These are phyloP conservation scores for Creontiades dilutus DNA, from an alignment of 2,888 invertebrate species.

Conservation along the genomic window DNA sequence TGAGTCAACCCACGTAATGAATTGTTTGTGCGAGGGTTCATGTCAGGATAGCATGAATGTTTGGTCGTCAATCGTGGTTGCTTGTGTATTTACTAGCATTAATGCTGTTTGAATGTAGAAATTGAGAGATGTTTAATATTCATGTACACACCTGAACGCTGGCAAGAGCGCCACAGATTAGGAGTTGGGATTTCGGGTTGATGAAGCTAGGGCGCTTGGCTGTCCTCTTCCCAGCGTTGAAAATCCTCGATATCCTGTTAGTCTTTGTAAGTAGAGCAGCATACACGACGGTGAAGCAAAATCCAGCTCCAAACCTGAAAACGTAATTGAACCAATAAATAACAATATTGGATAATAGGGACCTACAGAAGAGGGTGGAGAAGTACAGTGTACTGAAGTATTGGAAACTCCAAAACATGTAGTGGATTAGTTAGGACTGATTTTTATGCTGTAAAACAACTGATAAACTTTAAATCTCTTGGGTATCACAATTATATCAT, in stretches of 20 bases:
- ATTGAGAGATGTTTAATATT: neutral
- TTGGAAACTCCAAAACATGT: no score
- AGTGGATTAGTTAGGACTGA: no score
- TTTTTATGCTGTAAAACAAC: no score
- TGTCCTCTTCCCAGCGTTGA: conserved; percentile 96
- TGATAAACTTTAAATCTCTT: no score
- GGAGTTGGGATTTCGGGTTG: conserved; percentile 92
- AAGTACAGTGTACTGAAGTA: no score
- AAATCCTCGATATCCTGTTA: conserved; percentile 96
- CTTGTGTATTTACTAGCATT: neutral
- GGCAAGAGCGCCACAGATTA: conserved; percentile 92
- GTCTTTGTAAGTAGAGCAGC: conserved; percentile 98
- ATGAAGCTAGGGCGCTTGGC: conserved; percentile 97
- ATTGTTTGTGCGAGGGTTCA: no score
- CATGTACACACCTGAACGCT: conserved; percentile 87
- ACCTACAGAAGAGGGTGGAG: no score
- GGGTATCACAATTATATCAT: no score
- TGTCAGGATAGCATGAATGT: neutral
- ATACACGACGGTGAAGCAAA: conserved; percentile 98
- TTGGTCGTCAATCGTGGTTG: neutral
- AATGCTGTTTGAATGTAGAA: neutral
- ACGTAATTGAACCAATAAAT: no score
- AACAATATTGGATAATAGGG: no score
- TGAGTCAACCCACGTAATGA: no score
- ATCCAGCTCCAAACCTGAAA: conserved; percentile 89